Conservation (phyloP, 2,113 vertebrate species). For the Petromus typicus region DNA sequence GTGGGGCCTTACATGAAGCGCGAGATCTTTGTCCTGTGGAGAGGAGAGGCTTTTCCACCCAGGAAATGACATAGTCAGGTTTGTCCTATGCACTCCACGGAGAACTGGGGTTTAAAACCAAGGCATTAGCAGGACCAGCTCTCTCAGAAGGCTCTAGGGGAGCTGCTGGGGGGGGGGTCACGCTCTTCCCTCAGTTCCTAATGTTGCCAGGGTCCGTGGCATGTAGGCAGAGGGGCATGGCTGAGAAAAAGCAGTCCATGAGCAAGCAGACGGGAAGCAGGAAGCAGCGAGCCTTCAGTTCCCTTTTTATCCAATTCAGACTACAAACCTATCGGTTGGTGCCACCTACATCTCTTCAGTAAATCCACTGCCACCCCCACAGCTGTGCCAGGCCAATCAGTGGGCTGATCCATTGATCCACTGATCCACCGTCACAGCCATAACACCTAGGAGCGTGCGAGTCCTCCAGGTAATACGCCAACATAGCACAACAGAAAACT, state of each 20-base stretch:
- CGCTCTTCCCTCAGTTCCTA: background rate
- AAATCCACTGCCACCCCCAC: background rate
- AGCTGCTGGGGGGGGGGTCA: background rate
- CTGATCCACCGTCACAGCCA: background rate
- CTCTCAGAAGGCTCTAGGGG: background rate
- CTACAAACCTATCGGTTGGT: background rate
- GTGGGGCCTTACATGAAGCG: background rate
- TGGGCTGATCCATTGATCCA: background rate
- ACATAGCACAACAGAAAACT: background rate
- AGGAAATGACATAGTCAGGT: background rate
- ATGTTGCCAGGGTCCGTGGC: background rate
- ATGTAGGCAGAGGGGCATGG: background rate
- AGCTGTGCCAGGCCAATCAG: background rate
- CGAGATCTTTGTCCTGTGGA: background rate
- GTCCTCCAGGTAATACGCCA: background rate
- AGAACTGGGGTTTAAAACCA: background rate
- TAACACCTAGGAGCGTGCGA: too few species aligned
- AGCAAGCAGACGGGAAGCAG: background rate
- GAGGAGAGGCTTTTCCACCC: background rate
- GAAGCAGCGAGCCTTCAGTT: background rate
- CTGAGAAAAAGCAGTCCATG: background rate
- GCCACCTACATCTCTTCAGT: background rate
- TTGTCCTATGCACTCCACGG: background rate
- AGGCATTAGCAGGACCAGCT: background rate
- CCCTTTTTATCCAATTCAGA: background rate